Evolutionary conservation across 1,140 invertebrate genomes (phyloP).

Genomic region (Periplaneta americana): DNA sequence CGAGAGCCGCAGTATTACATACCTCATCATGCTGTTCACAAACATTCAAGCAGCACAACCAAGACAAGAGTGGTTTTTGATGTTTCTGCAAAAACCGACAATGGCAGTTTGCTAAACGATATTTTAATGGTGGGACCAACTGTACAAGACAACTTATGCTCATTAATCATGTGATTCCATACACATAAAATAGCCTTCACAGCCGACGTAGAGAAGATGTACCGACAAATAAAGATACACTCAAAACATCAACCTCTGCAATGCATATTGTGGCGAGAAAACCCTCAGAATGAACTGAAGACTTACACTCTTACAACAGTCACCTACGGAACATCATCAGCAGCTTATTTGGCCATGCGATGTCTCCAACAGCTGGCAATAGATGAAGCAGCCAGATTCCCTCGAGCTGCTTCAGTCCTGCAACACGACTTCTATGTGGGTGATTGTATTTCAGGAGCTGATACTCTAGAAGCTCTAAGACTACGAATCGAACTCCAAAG

Average conservation of each 20-base stretch:
- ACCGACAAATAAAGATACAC: constrained; percentile 1
- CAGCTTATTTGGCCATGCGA: constrained; percentile 31
- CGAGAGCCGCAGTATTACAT: not conserved
- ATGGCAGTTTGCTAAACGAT: constrained; percentile 22
- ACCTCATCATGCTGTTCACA: constrained; percentile 23
- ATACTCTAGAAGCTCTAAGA: constrained; percentile 17
- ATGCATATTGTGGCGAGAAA: constrained; percentile 25
- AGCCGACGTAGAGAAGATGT: constrained; percentile 25
- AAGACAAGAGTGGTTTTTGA: constrained; percentile 25
- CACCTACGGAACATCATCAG: constrained; percentile 31
- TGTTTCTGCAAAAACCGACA: constrained; percentile 16
- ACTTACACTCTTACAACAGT: constrained; percentile 30
- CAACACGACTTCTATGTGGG: constrained; percentile 37
- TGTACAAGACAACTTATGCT: constrained; percentile 15
- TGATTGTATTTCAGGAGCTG: constrained; percentile 35
- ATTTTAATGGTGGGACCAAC: constrained; percentile 17
- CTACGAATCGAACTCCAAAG: constrained; percentile 16
- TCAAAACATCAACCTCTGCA: not conserved
- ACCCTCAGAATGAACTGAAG: constrained; percentile 18
- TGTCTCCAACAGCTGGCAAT: constrained; percentile 29
- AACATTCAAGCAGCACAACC: constrained; percentile 16
- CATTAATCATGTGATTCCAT: constrained; percentile 14
- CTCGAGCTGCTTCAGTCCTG: constrained; percentile 26
- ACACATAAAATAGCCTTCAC: constrained; percentile 16
- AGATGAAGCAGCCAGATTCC: constrained; percentile 27